A percentile compares a stretch with the other conserved stretches of the same genome.
Conservation (phyloP, 2,113 vertebrate genomes). For the Falcunculus frontatus region DNA sequence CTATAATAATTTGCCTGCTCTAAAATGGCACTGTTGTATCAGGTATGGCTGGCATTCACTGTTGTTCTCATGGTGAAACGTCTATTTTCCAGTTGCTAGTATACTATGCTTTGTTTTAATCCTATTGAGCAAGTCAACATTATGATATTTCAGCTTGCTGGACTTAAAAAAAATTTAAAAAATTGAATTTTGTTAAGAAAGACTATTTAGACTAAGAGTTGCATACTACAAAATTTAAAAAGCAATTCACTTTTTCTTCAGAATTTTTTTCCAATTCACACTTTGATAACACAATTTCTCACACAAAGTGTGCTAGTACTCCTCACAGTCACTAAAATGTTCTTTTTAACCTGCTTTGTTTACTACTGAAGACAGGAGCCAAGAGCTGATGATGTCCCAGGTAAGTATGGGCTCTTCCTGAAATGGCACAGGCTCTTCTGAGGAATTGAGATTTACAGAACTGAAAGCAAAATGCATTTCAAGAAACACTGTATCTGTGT, state of each 20-base stretch:
- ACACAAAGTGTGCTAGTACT: not conserved
- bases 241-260: not conserved
- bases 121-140: not conserved
- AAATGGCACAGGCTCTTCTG: not conserved
- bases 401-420: not conserved
- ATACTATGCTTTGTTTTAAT: not conserved
- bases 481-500: not conserved
- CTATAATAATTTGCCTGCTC: not conserved
- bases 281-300: not conserved
- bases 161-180: not conserved
- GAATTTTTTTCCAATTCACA: not conserved
- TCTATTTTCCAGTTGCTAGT: not conserved
- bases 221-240: not conserved
- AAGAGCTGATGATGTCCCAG: not conserved
- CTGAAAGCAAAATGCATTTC: conserved; percentile 9
- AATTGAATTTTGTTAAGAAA: not conserved
- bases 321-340: not conserved
- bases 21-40: not conserved
- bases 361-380: not conserved
- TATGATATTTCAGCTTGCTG: not conserved
- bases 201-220: not conserved
- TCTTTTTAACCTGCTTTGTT: not conserved
- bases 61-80: not conserved
- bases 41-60: not conserved
- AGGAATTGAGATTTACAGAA: not conserved